Evolutionary conservation across 2,888 invertebrate species (phyloP).

Genomic region (Apamea monoglypha): DNA sequence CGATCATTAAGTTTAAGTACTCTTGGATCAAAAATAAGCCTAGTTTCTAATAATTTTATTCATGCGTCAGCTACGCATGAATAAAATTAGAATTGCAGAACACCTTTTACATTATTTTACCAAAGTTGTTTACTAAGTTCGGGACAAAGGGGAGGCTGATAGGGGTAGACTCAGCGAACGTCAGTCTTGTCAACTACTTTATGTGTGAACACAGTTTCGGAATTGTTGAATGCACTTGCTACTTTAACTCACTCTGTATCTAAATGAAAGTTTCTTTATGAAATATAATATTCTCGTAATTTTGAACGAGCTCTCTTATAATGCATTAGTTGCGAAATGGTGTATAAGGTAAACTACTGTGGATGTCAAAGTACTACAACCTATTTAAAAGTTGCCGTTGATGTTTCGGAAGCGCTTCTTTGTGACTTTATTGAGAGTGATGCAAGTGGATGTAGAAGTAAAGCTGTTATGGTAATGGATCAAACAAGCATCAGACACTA

Average conservation of each 20-base stretch:
- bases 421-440: slow-evolving; percentile 16
- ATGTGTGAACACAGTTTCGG: slow-evolving; percentile 55
- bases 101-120: slow-evolving; percentile 47
- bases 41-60: too few relatives aligned
- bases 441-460: slow-evolving; percentile 25
- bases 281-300: slow-evolving; percentile 18
- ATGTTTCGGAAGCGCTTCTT: neutral
- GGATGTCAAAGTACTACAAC: too few relatives aligned
- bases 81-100: slow-evolving; percentile 44
- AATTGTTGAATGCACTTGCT: slow-evolving; percentile 57
- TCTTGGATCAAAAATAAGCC: slow-evolving; percentile 38
- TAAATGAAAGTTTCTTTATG: slow-evolving; percentile 48
- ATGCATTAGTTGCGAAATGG: neutral
- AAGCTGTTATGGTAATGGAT: slow-evolving; percentile 58
- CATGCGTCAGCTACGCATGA: slow-evolving; percentile 11
- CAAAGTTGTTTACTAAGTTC: slow-evolving; percentile 51
- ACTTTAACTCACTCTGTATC: slow-evolving; percentile 37
- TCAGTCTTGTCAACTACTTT: slow-evolving; percentile 60
- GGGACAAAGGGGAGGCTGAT: slow-evolving; percentile 55
- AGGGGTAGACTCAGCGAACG: slow-evolving; percentile 49
- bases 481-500: slow-evolving; percentile 60
- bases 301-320: neutral
- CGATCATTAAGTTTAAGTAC: slow-evolving; percentile 49
- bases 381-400: neutral
- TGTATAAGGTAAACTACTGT: neutral